Evolutionary conservation across 1,140 invertebrate species (phyloP).

Genomic region (Drosophila sucinea): DNA sequence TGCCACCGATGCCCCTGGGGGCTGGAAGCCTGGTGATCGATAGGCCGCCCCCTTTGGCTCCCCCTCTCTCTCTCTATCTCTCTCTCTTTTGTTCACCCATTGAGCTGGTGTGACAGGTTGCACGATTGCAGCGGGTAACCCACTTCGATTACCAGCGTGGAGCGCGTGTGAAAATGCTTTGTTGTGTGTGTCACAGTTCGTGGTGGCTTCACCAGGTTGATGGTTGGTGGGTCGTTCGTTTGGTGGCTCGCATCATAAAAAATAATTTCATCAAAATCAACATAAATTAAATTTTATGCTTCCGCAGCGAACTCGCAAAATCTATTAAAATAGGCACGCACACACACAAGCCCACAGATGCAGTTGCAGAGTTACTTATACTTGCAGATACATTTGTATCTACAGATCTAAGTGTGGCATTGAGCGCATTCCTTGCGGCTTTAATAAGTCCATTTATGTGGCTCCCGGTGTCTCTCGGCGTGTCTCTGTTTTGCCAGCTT

Average conservation of each 20-base stretch:
- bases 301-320: constrained; percentile 50
- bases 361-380: constrained; percentile 11
- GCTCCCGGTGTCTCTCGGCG: background rate
- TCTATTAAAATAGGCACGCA: constrained; percentile 59
- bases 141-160: constrained; percentile 68
- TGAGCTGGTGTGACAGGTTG: constrained; percentile 72
- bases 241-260: constrained; percentile 47
- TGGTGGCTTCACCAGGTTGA: constrained; percentile 4
- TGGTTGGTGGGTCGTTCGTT: background rate
- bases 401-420: constrained; percentile 18
- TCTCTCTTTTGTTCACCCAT: constrained; percentile 3
- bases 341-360: constrained; percentile 25
- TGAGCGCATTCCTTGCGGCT: constrained; percentile 58
- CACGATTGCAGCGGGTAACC: constrained; percentile 78
- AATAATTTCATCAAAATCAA: constrained; percentile 69
- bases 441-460: constrained; percentile 66
- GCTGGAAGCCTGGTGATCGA: constrained; percentile 5
- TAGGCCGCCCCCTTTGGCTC: background rate
- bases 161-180: constrained; percentile 72
- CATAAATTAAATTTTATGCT: constrained; percentile 64
- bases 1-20: background rate
- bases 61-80: background rate
- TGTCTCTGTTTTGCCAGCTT: constrained; percentile 40
- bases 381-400: constrained; percentile 33
- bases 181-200: constrained; percentile 23